These are phyloP conservation scores for Drosophila putrida DNA, from an alignment of 2,888 invertebrate genomes.

Conservation along the genomic window DNA sequence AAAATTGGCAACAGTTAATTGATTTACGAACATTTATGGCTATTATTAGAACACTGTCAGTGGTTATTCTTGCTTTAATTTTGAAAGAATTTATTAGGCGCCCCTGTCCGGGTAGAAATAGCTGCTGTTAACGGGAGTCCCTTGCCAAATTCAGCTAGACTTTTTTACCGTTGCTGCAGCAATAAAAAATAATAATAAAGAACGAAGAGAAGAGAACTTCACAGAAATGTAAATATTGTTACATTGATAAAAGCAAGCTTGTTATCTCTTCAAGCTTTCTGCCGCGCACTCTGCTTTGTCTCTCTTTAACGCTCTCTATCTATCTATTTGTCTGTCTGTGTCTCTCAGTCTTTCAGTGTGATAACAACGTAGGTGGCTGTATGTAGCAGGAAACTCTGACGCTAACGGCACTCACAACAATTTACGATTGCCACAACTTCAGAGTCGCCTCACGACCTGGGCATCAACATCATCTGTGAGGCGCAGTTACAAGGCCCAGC, in stretches of 20 bases:
- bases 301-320: constrained; percentile 10
- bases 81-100: constrained; percentile 46
- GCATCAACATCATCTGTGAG: background rate
- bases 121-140: background rate
- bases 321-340: constrained; percentile 6
- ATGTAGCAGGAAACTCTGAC: constrained; percentile 48
- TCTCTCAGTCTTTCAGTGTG: constrained; percentile 25
- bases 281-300: constrained; percentile 10
- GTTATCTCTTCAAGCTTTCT: constrained; percentile 44
- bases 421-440: constrained; percentile 60
- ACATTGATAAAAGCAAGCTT: constrained; percentile 66
- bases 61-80: constrained; percentile 47
- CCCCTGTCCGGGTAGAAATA: background rate
- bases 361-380: constrained; percentile 39
- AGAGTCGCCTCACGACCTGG: constrained; percentile 1
- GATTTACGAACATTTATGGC: constrained; percentile 71
- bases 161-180: constrained; percentile 31
- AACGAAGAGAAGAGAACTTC: constrained; percentile 38
- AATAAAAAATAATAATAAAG: constrained; percentile 35
- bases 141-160: constrained; percentile 56
- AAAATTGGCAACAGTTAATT: constrained; percentile 53
- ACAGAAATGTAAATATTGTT: constrained; percentile 81
- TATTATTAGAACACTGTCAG: constrained; percentile 69
- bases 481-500: constrained; percentile 47
- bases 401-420: constrained; percentile 29